phyloP scores from a whole-genome alignment of 1,140 invertebrate species.

The Propsilocerus akamusi region DNA sequence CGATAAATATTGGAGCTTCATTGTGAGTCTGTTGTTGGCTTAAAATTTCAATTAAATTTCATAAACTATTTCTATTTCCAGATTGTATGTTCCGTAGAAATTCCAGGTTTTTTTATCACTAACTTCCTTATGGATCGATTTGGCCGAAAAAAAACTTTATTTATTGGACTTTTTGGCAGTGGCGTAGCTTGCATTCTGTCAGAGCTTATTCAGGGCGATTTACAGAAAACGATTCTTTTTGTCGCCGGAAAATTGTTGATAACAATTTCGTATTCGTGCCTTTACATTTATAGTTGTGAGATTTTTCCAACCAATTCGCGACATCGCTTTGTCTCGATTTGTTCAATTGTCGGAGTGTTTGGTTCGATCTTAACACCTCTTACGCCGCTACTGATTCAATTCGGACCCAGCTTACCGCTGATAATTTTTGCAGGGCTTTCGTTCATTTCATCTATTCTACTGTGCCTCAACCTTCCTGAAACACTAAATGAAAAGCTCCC shows the following conservation, averaged over 20 bases:
- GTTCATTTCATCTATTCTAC: neutral
- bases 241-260: conserved; percentile 44
- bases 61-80: neutral
- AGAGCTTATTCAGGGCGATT: conserved; percentile 7
- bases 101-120: conserved; percentile 13
- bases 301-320: conserved; percentile 48
- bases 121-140: conserved; percentile 22
- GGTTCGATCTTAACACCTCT: conserved; percentile 45
- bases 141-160: conserved; percentile 23
- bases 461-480: neutral
- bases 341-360: conserved; percentile 47
- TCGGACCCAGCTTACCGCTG: neutral
- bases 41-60: neutral
- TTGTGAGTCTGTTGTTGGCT: conserved; percentile 22
- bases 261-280: conserved; percentile 33
- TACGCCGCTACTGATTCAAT: conserved; percentile 29
- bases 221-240: conserved; percentile 22
- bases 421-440: neutral
- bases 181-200: conserved; percentile 2
- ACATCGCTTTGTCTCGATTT: conserved; percentile 36
- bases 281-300: conserved; percentile 50
- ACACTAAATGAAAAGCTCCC: neutral
- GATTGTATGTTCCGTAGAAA: neutral
- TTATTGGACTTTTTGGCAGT: conserved; percentile 20
- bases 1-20: conserved; percentile 48